Percentiles rank a stretch among this genome's conserved stretches.
Evolutionary conservation across 2,113 vertebrate genomes (phyloP).

Genomic region (Tupaia chinensis): DNA sequence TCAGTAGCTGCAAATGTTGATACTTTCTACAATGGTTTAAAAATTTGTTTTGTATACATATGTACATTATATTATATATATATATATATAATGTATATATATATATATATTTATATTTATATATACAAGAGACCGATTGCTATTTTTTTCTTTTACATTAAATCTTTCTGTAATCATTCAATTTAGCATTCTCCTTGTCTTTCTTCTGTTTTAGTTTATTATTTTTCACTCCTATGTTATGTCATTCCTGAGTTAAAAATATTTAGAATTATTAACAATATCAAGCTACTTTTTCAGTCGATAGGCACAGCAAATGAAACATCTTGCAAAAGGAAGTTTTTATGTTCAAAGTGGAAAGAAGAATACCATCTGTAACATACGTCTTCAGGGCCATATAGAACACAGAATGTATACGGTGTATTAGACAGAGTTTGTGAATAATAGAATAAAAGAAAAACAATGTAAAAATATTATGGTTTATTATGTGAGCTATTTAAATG

Average conservation of each 20-base stretch:
- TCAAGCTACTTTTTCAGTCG: not conserved
- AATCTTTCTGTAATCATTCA: not conserved
- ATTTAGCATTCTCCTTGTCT: accelerated
- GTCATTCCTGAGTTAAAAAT: not conserved
- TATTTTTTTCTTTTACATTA: not conserved
- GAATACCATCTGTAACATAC: not conserved
- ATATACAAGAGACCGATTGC: not conserved
- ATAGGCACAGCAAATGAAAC: not conserved
- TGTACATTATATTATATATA: no score
- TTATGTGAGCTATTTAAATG: not conserved
- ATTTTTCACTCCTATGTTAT: not conserved
- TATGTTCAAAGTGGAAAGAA: not conserved
- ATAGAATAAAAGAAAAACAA: not conserved
- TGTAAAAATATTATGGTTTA: not conserved
- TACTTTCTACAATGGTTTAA: not conserved
- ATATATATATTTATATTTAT: no score
- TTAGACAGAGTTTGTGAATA: not conserved
- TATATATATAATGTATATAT: no score
- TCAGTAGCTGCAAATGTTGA: not conserved
- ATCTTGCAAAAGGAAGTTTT: not conserved
- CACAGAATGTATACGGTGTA: not conserved
- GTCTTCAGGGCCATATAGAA: not conserved
- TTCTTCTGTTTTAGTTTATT: not conserved
- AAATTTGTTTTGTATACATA: not conserved
- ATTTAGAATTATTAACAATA: not conserved